A percentile compares a stretch with the other conserved stretches of the same genome.
Evolutionary conservation across 2,113 vertebrate species (phyloP).

Genomic region (Nymphicus hollandicus): DNA sequence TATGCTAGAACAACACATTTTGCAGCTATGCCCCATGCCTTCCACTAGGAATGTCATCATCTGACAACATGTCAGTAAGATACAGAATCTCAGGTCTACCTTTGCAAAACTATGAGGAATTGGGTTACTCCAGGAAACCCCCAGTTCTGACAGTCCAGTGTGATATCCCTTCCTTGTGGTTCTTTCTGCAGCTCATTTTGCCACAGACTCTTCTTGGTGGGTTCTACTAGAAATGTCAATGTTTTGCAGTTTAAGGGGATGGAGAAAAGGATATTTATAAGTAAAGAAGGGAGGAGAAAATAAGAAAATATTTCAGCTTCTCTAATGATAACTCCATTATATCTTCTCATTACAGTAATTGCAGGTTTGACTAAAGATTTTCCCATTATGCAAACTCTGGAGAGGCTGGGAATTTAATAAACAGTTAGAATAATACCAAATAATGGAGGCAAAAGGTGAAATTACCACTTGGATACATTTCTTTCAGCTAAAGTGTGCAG

Average conservation of each 20-base stretch:
- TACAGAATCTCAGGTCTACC: background rate
- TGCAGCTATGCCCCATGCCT: background rate
- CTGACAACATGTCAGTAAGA: background rate
- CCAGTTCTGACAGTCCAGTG: background rate
- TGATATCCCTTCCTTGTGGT: background rate
- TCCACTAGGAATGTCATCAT: background rate
- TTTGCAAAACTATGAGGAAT: background rate
- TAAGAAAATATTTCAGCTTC: background rate
- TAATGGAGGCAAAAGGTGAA: constrained; percentile 56
- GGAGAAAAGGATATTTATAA: background rate
- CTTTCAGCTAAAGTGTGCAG: constrained; percentile 44
- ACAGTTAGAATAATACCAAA: constrained; percentile 49
- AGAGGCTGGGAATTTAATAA: constrained; percentile 51
- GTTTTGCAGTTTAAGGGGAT: background rate
- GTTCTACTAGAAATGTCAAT: background rate
- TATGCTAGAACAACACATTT: background rate
- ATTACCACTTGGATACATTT: constrained; percentile 51
- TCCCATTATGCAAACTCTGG: background rate
- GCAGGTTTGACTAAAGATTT: constrained; percentile 41
- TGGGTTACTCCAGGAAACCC: background rate
- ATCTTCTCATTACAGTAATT: constrained; percentile 57
- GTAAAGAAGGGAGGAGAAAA: background rate
- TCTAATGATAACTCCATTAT: constrained; percentile 39
- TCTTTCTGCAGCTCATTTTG: background rate
- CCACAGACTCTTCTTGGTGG: background rate